Evolutionary conservation across 2,888 invertebrate genomes (phyloP), one percentile per base, ranked within the genome.

Genomic region (Hedychridium roseum): DNA sequence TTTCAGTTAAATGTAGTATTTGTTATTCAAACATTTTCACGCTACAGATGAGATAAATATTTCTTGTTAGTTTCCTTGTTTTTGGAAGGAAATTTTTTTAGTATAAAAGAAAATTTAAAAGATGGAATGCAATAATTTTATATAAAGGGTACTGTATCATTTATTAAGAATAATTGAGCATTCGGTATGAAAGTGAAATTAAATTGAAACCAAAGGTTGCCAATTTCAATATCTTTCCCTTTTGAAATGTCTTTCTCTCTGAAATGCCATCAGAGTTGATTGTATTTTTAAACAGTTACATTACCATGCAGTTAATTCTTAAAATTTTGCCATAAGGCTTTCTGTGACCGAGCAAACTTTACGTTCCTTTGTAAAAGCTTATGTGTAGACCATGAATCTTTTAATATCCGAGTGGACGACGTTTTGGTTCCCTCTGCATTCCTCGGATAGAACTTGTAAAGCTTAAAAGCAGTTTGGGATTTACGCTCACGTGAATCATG

Each of bases 401-500:
- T 57, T 56, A 44, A 57, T 47, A 60, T 57, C 54, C 50, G 32
- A 40, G 39, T 41, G 37, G 43, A 36, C 55, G 56, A 59, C 60
- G 47, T 60, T 59, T 59, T 41, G 48, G 36, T 37, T 54, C 38
- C 21, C 38, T 40, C 28, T 34, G 36, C 46, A 15, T 37, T 43
- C 50, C 42, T 36, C 27, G 17, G 27, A 3, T 32, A 9, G 30
- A 37, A 43, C 30, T 16, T 44, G 37, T 40, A 39, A 32, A 50
- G 27, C 50, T 50, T 43, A 41, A 49, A 52, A 44, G 41, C 52
- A 52, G 43, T 44, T 49, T 44, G 18, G 40, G 9, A 40, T 51
- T 49, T 51, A 51, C 39, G 31, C 14, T 30, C 43, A 40, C 23
- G 47, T 27, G 48, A 26, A 12, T 42, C 37, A 41, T 36, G 12